Base-by-base conservation (phyloP, 2,888 invertebrate species). In the Drosophila nr. fundita region DNA sequence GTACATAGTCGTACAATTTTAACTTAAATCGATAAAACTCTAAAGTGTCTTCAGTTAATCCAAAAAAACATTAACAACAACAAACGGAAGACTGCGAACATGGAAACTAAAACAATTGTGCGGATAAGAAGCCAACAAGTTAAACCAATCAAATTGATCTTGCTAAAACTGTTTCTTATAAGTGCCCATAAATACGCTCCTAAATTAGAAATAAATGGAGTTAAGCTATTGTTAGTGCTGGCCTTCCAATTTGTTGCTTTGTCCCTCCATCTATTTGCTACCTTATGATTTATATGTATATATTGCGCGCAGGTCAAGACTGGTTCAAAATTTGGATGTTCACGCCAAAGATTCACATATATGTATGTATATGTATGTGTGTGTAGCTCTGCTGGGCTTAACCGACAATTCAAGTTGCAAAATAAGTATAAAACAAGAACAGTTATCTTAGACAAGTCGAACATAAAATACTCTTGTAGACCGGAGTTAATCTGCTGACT, bases 11-110 rank as follows among this genome's bases (percentile, higher is more conserved):
- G 59, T 58, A 68, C 49, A 68, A 65, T 69, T 80, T 76, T 61
- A 57, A 54, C 68, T 69, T 55, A 62, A 80, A 73, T 83, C 84
- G 60, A 81, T 83, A 49, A 73, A 70, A 68, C 49, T 70, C 15
- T 30, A 60, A 60, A 30, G 40, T 70, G 27, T 15, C 21, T 34
- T 40, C 32, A 53, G 24, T 11, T 18, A n/a, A n/a, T n/a, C 54
- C 34, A 27, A 38, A 59, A 21, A 3, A 27, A 59, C 18, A 58
- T n/a, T n/a, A n/a, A 34, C 38, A 68, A 21, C 13, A 21, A 38
- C 21, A 59, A 29, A 15, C 2, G 13, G 36, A 27, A 34, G 30
- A 24, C 42, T 27, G 27, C 15, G 29, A 24, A 50, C 15, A 50
- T 2, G 4, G 34, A 38, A 32, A 40, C 50, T 50, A 50, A 30